phyloP scores from a whole-genome alignment of 1,140 invertebrate species.

The Gonatopus flavifemur region DNA sequence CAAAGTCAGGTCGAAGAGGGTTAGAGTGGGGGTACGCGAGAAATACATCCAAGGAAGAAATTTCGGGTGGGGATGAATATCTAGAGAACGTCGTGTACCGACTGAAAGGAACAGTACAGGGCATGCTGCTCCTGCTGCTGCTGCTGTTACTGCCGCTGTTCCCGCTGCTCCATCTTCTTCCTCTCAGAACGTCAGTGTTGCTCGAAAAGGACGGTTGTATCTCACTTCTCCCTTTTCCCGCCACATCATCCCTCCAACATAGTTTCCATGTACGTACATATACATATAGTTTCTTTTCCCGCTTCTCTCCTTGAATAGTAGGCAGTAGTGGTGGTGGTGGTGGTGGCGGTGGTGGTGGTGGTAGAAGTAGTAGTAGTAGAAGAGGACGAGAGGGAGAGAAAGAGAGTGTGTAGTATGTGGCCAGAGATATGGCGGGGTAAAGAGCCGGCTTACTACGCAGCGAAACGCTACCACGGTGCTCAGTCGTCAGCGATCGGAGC shows the following conservation, averaged over 20 bases:
- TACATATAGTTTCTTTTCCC: slow-evolving; percentile 16
- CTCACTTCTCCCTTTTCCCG: slow-evolving; percentile 7
- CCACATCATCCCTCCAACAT: slow-evolving; percentile 4
- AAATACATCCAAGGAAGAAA: background rate
- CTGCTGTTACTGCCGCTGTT: background rate
- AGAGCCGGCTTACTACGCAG: slow-evolving; percentile 41
- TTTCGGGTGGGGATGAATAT: slow-evolving; percentile 17
- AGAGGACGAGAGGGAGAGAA: slow-evolving; percentile 27
- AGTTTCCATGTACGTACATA: background rate
- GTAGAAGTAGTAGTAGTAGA: too few species aligned
- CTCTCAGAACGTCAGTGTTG: slow-evolving; percentile 44
- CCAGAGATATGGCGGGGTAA: slow-evolving; percentile 33
- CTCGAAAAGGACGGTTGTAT: slow-evolving; percentile 39
- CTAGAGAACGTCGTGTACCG: too few species aligned
- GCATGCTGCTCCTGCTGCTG: slow-evolving; percentile 8
- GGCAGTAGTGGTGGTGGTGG: too few species aligned
- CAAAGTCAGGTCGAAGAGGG: slow-evolving; percentile 10
- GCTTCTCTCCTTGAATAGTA: too few species aligned
- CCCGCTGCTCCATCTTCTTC: slow-evolving; percentile 2
- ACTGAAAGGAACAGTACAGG: too few species aligned
- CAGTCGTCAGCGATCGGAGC: slow-evolving; percentile 43
- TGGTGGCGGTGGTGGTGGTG: too few species aligned
- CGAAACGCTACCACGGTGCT: slow-evolving; percentile 34
- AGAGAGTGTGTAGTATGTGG: slow-evolving; percentile 13
- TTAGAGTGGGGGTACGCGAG: slow-evolving; percentile 9